phyloP scores from a whole-genome alignment of 1,140 invertebrate species.

The Bombus waltoni region DNA sequence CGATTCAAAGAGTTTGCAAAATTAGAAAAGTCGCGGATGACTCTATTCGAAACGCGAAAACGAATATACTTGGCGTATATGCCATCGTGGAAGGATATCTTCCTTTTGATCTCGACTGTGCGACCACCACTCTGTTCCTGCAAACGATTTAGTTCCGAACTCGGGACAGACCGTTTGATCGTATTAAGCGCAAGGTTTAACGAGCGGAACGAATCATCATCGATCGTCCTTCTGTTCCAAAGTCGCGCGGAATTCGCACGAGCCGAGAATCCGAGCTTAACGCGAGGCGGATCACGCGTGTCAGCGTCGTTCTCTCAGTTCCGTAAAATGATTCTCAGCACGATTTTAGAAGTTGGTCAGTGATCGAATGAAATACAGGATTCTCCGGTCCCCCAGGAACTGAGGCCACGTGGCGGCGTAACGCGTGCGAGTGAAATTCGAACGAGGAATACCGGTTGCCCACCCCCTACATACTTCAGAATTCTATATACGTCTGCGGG shows the following conservation, averaged over 20 bases:
- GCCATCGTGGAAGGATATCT: neutral
- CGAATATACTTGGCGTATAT: neutral
- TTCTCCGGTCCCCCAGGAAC: slow-evolving; percentile 36
- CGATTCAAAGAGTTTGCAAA: neutral
- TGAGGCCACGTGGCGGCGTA: slow-evolving; percentile 57
- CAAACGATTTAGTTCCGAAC: neutral
- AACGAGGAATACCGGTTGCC: slow-evolving; percentile 17
- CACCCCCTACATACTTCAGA: slow-evolving; percentile 30
- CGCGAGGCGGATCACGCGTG: neutral
- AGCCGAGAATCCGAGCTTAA: neutral
- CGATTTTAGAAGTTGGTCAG: slow-evolving; percentile 43
- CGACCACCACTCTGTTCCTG: neutral
- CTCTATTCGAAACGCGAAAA: neutral
- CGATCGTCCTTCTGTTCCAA: slow-evolving; percentile 48
- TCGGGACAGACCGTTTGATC: slow-evolving; percentile 21
- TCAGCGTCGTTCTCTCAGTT: slow-evolving; percentile 28
- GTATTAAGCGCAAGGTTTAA: slow-evolving; percentile 45
- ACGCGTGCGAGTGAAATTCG: slow-evolving; percentile 60
- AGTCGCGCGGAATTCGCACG: slow-evolving; percentile 47
- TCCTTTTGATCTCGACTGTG: slow-evolving; percentile 18
- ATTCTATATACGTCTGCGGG: slow-evolving; percentile 20
- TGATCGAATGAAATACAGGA: neutral
- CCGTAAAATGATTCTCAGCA: slow-evolving; percentile 44
- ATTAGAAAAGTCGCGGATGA: neutral
- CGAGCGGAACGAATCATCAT: slow-evolving; percentile 50